Conservation (phyloP, 2,888 invertebrate genomes). For the Cremastobaeus sp. region DNA sequence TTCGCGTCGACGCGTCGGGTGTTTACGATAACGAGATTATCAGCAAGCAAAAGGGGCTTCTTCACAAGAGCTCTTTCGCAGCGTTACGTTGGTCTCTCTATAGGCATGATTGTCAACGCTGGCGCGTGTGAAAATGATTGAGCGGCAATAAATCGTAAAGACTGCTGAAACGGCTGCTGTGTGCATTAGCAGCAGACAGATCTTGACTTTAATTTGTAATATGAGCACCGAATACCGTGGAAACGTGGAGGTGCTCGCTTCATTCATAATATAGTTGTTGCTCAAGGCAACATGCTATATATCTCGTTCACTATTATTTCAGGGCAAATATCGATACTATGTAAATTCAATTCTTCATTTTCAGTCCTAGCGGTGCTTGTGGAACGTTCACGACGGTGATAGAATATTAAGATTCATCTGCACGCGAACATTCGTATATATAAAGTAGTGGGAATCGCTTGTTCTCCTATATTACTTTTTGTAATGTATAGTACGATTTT, state of each 20-base stretch:
- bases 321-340: conserved; percentile 41
- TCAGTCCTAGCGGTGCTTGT: conserved; percentile 11
- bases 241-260: conserved; percentile 27
- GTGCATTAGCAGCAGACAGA: conserved; percentile 35
- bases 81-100: conserved; percentile 32
- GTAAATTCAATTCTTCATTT: conserved; percentile 42
- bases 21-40: conserved; percentile 74
- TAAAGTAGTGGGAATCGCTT: conserved; percentile 10
- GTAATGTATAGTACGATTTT: too few species aligned
- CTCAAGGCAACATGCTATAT: conserved; percentile 32
- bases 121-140: conserved; percentile 39
- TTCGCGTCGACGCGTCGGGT: conserved; percentile 64
- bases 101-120: conserved; percentile 37
- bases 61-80: conserved; percentile 43
- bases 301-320: conserved; percentile 38
- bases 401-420: conserved; percentile 24
- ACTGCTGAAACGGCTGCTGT: conserved; percentile 15
- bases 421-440: conserved; percentile 14
- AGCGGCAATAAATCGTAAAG: conserved; percentile 44
- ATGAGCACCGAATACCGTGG: conserved; percentile 24
- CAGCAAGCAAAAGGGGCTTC: conserved; percentile 66
- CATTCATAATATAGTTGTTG: conserved; percentile 42
- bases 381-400: conserved; percentile 12
- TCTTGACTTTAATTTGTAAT: conserved; percentile 56
- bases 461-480: too few species aligned